Evolutionary conservation across 2,113 vertebrate species (phyloP).

Genomic region (Scytalopus superciliaris): DNA sequence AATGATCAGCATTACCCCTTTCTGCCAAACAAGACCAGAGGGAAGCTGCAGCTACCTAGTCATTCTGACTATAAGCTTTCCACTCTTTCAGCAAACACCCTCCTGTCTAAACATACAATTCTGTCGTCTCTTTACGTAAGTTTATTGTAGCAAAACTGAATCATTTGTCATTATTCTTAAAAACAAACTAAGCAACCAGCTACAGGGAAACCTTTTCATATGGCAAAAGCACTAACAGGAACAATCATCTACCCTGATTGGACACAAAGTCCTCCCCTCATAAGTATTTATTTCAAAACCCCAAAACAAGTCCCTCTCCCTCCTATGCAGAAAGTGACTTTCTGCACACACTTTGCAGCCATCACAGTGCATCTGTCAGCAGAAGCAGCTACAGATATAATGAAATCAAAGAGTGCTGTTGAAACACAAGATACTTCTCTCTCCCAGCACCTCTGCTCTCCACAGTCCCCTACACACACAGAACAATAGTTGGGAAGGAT

Average conservation of each 20-base stretch:
- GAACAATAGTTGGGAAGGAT: background rate
- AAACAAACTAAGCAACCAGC: background rate
- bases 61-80: background rate
- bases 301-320: background rate
- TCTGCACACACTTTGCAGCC: background rate
- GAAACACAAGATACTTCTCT: fast-evolving
- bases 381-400: background rate
- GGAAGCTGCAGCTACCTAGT: background rate
- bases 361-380: background rate
- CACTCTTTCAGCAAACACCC: background rate
- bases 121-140: background rate
- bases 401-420: background rate
- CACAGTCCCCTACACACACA: background rate
- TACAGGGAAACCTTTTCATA: background rate
- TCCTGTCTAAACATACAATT: background rate
- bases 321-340: background rate
- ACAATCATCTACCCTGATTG: background rate
- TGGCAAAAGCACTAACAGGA: background rate
- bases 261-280: background rate
- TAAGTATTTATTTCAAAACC: background rate
- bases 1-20: background rate
- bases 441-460: background rate
- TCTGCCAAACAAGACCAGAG: background rate
- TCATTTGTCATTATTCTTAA: background rate
- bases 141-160: background rate